Percentiles rank a stretch among this genome's conserved stretches.
Conservation (phyloP, 2,888 invertebrate genomes). For the Aphidius colemani region DNA sequence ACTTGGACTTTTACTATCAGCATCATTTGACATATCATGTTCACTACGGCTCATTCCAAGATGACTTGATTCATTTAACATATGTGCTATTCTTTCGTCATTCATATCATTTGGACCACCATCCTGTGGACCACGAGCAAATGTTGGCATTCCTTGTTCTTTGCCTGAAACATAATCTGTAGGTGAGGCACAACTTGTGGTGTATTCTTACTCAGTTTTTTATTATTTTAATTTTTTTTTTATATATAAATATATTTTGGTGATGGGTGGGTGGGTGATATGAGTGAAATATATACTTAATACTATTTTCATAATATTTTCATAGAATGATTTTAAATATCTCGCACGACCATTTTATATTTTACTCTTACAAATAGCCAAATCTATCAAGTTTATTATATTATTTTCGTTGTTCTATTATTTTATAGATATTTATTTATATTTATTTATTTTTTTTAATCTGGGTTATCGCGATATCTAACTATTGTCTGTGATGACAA, state of each 20-base stretch:
- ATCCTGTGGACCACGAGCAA: conserved; percentile 68
- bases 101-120: conserved; percentile 75
- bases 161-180: conserved; percentile 71
- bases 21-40: conserved; percentile 64
- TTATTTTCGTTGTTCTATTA: too few species aligned
- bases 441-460: too few species aligned
- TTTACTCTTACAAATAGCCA: too few species aligned
- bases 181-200: conserved; percentile 60
- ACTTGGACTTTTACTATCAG: conserved; percentile 78
- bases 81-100: conserved; percentile 92
- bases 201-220: conserved; percentile 53
- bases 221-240: too few species aligned
- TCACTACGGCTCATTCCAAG: conserved; percentile 75
- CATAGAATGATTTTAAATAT: not conserved
- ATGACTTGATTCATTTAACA: conserved; percentile 89
- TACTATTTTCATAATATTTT: too few species aligned
- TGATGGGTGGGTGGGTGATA: not conserved
- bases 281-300: too few species aligned
- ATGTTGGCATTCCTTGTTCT: conserved; percentile 81
- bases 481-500: not conserved
- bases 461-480: too few species aligned
- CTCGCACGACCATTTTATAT: conserved; percentile 6
- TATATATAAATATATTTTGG: too few species aligned
- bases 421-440: too few species aligned
- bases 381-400: too few species aligned